phyloP scores from a whole-genome alignment of 2,113 vertebrate species.

The Stegostoma tigrinum region DNA sequence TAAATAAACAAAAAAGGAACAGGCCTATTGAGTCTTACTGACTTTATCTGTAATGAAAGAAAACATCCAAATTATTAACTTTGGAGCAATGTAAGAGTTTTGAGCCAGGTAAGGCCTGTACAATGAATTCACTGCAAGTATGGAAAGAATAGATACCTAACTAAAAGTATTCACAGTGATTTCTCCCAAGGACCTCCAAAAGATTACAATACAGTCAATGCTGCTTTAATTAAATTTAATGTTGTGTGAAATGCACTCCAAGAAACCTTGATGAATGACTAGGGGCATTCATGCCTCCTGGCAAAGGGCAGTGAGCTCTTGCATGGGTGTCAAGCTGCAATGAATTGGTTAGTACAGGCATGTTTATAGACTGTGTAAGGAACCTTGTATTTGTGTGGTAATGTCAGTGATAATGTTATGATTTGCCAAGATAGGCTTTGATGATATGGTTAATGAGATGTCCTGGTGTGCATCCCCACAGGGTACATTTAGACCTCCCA shows the following conservation, averaged over 20 bases:
- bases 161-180: constrained; percentile 60
- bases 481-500: constrained; percentile 88
- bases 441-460: constrained; percentile 97
- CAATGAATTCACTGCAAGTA: constrained; percentile 24
- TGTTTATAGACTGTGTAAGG: constrained; percentile 83
- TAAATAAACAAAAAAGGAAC: background rate
- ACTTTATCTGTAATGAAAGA: background rate
- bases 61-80: background rate
- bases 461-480: constrained; percentile 76
- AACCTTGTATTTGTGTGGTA: constrained; percentile 84
- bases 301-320: constrained; percentile 70
- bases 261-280: constrained; percentile 78
- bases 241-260: constrained; percentile 72
- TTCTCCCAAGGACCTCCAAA: constrained; percentile 67
- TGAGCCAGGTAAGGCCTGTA: background rate
- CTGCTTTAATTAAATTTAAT: constrained; percentile 91
- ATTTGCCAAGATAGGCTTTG: constrained; percentile 87
- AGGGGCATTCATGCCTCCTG: constrained; percentile 71
- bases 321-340: constrained; percentile 70
- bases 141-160: constrained; percentile 63
- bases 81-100: background rate
- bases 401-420: constrained; percentile 95
- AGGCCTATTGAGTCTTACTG: background rate
- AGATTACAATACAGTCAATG: constrained; percentile 73
- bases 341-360: constrained; percentile 77